Evolutionary conservation across 2,797 vertebrate species (phyloP).

Genomic region (Pagetopsis macropterus): DNA sequence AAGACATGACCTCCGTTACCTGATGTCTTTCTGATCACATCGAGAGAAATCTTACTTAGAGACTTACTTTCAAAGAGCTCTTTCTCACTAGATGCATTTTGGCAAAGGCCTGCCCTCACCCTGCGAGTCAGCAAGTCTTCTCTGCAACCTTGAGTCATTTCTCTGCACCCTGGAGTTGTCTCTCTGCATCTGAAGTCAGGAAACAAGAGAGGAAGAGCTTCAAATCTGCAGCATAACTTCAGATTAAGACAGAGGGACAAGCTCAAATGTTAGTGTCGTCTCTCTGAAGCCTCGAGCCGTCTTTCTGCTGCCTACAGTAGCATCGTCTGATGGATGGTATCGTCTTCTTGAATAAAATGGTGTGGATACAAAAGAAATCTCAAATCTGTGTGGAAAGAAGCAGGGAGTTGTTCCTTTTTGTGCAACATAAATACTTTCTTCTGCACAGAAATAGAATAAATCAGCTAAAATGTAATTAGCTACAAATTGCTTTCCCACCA

Average conservation of each 20-base stretch:
- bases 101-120: slow-evolving; percentile 53
- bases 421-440: neutral
- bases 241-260: slow-evolving; percentile 27
- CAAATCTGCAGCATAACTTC: slow-evolving; percentile 13
- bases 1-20: slow-evolving; percentile 49
- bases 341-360: neutral
- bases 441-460: slow-evolving; percentile 1
- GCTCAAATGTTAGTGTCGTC: too few relatives aligned
- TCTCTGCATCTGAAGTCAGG: slow-evolving; percentile 42
- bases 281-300: too few relatives aligned
- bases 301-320: too few relatives aligned
- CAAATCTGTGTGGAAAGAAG: slow-evolving; percentile 46
- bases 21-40: slow-evolving; percentile 61
- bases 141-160: slow-evolving; percentile 3
- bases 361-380: slow-evolving; percentile 80
- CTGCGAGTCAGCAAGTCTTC: slow-evolving; percentile 55
- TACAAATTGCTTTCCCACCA: slow-evolving; percentile 26
- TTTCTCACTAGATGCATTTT: slow-evolving; percentile 61
- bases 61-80: slow-evolving; percentile 39
- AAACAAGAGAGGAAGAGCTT: slow-evolving; percentile 21
- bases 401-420: slow-evolving; percentile 6
- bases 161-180: slow-evolving; percentile 16
- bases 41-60: slow-evolving; percentile 36
- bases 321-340: too few relatives aligned
- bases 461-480: slow-evolving; percentile 5